Base-by-base conservation (phyloP, 2,113 vertebrate genomes). In the Seriola quinqueradiata region DNA sequence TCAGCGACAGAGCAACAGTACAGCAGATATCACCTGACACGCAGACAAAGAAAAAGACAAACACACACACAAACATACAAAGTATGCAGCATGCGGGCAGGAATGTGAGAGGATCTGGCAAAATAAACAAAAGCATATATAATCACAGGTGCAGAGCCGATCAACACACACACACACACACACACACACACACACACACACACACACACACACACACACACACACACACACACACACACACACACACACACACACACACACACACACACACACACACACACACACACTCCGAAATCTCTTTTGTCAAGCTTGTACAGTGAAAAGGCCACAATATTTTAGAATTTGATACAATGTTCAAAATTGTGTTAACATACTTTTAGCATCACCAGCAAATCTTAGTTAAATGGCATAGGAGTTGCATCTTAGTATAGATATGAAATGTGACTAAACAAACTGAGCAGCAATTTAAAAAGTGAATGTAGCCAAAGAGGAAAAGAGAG, bases 11-110 rank as follows among this genome's bases (percentile, higher is more conserved):
- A 84, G 58, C 77, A 60, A 82, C 65, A 75, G 84, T 60, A 66
- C 64, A 77, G 44, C n/a, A 13, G 82, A 90, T 57, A 87, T 83
- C 87, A 89, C 64, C 88, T 83, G 91, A 85, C 89, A 92, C 70
- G 72, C 38, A 10, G 28, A 82, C 70, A 86, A 48, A 69, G 38
- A 72, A n/a, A 71, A 19, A 75, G 7, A 64, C 70, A 66, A 28
- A 36, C 34, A 77, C 55, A 73, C 54, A 75, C 70, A 85, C 65
- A 68, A 55, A 80, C 65, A 59, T 13, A 76, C 42, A 59, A 63
- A 34, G 32, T 48, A 61, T 48, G 55, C 46, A 74, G 32, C 55
- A 21, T 59, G 54, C 16, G 57, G 34, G 7, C 40, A 66, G 50
- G 19, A 61, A 58, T 70, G 40, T 34, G 52, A 55, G 50, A 64